These are phyloP conservation scores for Agrotis puta DNA, from an alignment of 2,888 invertebrate species.

Conservation along the genomic window DNA sequence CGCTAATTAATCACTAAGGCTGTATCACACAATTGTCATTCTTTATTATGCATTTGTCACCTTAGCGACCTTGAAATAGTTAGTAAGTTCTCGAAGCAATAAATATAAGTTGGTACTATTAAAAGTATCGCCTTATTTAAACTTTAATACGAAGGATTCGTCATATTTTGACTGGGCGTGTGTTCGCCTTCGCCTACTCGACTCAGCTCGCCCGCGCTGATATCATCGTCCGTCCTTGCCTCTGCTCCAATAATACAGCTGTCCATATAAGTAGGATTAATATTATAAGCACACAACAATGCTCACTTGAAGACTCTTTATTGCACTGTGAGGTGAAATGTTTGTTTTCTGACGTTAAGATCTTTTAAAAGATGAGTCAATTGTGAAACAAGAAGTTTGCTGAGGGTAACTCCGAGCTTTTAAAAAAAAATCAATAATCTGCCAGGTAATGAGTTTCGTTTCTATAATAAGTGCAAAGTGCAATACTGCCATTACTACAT, in stretches of 20 bases:
- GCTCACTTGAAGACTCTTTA: conserved; percentile 4
- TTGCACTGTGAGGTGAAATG: conserved; percentile 6
- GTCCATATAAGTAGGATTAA: conserved; percentile 51
- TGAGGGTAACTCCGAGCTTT: too few species aligned
- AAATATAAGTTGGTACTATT: conserved; percentile 28
- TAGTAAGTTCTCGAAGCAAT: conserved; percentile 23
- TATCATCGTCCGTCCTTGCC: conserved; percentile 66
- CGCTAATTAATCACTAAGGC: conserved; percentile 16
- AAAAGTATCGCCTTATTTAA: conserved; percentile 53
- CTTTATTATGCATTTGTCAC: conserved; percentile 26
- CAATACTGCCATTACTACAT: conserved; percentile 14
- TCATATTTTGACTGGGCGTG: conserved; percentile 63
- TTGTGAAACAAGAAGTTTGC: neutral
- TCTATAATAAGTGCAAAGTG: conserved; percentile 1
- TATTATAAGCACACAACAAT: conserved; percentile 37
- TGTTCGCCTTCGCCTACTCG: conserved; percentile 65
- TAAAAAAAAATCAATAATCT: too few species aligned
- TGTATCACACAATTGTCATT: conserved; percentile 32
- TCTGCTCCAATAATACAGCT: conserved; percentile 44
- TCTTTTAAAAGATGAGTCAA: neutral
- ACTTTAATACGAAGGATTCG: conserved; percentile 52
- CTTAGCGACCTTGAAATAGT: conserved; percentile 36
- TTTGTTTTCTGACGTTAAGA: neutral
- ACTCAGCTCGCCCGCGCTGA: conserved; percentile 54
- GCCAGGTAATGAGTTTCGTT: neutral